Evolutionary conservation across 2,797 vertebrate genomes (phyloP).

Genomic region (Nyctalus aviator): DNA sequence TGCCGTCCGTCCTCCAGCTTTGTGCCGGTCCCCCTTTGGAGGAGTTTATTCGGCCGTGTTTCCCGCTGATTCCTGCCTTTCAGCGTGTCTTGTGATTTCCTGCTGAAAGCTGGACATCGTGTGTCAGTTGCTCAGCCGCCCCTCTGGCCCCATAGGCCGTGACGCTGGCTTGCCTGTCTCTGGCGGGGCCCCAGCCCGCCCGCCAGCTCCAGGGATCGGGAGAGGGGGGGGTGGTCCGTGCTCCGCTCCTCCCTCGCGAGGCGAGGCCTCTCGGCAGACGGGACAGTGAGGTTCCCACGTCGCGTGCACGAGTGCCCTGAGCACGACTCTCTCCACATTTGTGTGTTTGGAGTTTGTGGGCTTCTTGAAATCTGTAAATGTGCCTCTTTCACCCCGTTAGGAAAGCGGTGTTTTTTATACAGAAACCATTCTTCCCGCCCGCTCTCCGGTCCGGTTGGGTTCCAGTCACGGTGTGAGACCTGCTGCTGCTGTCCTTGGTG

Average conservation of each 20-base stretch:
- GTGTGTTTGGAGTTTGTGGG: neutral
- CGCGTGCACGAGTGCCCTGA: neutral
- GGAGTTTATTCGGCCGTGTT: too few relatives aligned
- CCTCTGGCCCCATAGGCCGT: neutral
- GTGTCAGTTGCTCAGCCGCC: neutral
- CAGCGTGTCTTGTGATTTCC: neutral
- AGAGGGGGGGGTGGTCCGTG: fast-evolving
- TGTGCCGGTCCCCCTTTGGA: too few relatives aligned
- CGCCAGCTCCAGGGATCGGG: neutral
- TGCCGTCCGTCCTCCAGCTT: too few relatives aligned
- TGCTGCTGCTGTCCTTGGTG: neutral
- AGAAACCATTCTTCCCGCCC: too few relatives aligned
- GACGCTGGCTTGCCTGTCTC: neutral
- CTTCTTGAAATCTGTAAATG: neutral
- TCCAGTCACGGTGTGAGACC: neutral
- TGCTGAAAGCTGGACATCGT: fast-evolving
- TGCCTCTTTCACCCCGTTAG: neutral
- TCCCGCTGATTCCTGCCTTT: too few relatives aligned
- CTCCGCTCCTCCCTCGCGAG: too few relatives aligned
- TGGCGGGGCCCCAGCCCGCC: neutral
- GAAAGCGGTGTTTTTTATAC: neutral
- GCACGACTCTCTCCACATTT: neutral
- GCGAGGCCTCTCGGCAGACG: too few relatives aligned
- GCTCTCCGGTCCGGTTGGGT: neutral
- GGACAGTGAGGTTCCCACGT: neutral